A percentile compares a stretch with the other conserved stretches of the same genome.
Evolutionary conservation across 2,797 vertebrate species (phyloP).

Genomic region (Tapera naevia): DNA sequence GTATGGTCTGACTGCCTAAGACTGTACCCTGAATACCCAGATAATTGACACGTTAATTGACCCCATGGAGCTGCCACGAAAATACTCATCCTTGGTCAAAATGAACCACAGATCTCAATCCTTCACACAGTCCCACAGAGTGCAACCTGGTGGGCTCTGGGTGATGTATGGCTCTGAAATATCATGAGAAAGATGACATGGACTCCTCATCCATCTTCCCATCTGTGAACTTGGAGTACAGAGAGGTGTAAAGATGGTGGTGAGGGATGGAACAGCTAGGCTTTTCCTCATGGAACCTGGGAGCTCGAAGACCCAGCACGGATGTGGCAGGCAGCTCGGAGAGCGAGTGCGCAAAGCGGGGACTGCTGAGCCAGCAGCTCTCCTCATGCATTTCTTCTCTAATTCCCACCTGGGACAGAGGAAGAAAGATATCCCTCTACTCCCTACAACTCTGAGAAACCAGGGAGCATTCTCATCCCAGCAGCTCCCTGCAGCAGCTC

Average conservation of each 20-base stretch:
- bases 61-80: background rate
- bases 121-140: accelerated
- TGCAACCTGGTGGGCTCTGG: background rate
- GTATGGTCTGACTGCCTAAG: background rate
- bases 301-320: background rate
- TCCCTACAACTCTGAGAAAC: accelerated
- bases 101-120: background rate
- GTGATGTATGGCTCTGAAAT: background rate
- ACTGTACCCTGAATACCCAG: background rate
- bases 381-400: background rate
- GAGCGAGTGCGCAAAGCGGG: accelerated
- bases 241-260: background rate
- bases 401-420: background rate
- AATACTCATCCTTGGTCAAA: background rate
- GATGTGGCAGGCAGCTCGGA: background rate
- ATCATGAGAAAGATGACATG: background rate
- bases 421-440: accelerated
- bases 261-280: background rate
- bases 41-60: background rate
- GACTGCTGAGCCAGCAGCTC: background rate
- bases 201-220: background rate
- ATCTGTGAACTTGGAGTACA: background rate
- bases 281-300: background rate
- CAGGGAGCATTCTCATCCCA: background rate
- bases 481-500: accelerated